Percentiles rank a stretch among this genome's conserved stretches.
These are phyloP conservation scores for Quiscalus mexicanus DNA, from an alignment of 2,113 vertebrate genomes.

Conservation along the genomic window DNA sequence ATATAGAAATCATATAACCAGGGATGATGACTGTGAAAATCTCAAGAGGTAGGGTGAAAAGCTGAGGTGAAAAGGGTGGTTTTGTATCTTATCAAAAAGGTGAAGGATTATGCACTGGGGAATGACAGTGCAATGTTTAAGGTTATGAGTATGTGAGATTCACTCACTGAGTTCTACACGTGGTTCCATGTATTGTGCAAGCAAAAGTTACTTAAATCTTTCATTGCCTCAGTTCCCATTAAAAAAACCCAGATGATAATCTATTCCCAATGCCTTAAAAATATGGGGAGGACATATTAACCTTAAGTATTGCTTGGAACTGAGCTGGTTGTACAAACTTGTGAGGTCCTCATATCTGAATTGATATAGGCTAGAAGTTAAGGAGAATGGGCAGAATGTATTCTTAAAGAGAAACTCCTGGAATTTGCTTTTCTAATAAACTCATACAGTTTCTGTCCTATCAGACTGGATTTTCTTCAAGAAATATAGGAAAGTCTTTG, in stretches of 20 bases:
- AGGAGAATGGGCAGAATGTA: neutral
- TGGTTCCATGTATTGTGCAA: neutral
- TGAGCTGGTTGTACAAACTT: neutral
- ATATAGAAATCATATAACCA: neutral
- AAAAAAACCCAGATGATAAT: neutral
- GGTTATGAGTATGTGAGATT: neutral
- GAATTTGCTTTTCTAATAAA: neutral
- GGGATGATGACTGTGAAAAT: neutral
- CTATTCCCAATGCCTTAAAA: neutral
- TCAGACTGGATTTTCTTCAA: neutral
- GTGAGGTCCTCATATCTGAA: neutral
- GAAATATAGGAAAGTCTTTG: neutral
- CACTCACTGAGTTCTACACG: neutral
- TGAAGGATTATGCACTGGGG: neutral
- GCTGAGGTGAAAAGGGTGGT: neutral
- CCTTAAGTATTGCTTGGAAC: neutral
- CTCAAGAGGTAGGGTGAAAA: neutral
- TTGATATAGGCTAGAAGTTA: neutral
- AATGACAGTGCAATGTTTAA: neutral
- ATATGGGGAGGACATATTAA: neutral
- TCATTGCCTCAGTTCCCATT: neutral
- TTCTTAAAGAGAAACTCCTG: neutral
- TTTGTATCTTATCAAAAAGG: neutral
- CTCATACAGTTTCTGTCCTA: neutral
- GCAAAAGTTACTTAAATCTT: neutral